Evolutionary conservation across 2,113 vertebrate genomes (phyloP).

Genomic region (Eulemur rufifrons): DNA sequence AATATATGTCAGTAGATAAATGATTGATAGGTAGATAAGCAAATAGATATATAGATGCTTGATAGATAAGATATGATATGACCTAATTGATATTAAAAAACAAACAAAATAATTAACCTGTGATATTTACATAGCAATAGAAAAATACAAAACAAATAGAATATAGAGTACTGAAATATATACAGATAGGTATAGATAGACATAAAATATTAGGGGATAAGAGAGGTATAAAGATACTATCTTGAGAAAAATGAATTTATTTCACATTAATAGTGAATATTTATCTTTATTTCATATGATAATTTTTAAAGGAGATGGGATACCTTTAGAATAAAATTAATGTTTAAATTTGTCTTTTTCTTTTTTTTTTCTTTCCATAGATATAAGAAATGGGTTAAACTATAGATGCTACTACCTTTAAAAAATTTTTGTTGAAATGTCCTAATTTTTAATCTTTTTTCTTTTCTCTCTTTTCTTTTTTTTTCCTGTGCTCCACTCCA

Average conservation of each 20-base stretch:
- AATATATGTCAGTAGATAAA: not conserved
- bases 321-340: not conserved
- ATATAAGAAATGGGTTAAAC: not conserved
- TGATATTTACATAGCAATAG: not conserved
- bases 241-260: not conserved
- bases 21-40: not conserved
- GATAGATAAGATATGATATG: not conserved
- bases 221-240: not conserved
- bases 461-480: not conserved
- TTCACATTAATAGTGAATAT: not conserved
- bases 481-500: not conserved
- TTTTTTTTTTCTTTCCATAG: not conserved
- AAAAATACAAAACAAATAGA: not conserved
- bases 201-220: not conserved
- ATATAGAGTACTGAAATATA: not conserved
- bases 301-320: not conserved
- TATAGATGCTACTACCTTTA: not conserved
- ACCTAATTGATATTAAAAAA: not conserved
- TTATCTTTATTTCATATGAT: not conserved
- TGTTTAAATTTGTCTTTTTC: not conserved
- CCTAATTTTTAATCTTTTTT: not conserved
- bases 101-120: not conserved
- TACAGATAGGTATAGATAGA: not conserved
- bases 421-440: not conserved
- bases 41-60: not conserved